Evolutionary conservation across 2,113 vertebrate species (phyloP).

Genomic region (Equus quagga): DNA sequence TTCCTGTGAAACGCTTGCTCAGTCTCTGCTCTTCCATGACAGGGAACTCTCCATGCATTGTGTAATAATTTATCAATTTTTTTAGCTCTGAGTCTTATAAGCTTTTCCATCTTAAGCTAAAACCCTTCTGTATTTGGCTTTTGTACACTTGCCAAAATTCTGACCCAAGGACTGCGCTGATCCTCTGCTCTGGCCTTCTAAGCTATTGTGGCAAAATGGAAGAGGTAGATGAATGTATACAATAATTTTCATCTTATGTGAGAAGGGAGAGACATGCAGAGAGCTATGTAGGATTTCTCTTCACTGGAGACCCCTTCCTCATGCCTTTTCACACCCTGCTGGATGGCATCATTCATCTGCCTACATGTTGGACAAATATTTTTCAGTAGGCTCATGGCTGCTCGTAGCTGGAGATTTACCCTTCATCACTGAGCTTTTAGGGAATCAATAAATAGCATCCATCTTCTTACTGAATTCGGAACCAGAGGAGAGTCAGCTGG

Average conservation of each 20-base stretch:
- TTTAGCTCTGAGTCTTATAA: neutral
- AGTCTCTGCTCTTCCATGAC: neutral
- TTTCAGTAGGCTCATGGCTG: neutral
- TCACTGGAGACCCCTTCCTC: neutral
- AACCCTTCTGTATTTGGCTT: neutral
- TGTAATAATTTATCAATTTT: neutral
- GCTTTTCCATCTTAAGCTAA: neutral
- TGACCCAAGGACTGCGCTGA: neutral
- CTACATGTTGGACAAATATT: neutral
- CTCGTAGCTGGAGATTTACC: conserved; percentile 31
- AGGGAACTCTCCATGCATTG: neutral
- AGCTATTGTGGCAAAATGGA: neutral
- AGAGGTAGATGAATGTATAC: neutral
- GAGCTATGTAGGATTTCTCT: neutral
- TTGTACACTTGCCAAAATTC: neutral
- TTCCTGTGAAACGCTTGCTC: neutral
- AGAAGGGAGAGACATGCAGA: neutral
- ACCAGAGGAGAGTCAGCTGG: conserved; percentile 10
- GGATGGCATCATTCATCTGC: neutral
- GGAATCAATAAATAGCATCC: conserved; percentile 55
- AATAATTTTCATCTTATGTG: neutral
- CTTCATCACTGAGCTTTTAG: conserved; percentile 46
- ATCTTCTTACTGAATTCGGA: conserved; percentile 39
- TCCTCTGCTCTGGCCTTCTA: neutral
- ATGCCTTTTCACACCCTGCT: neutral